These are phyloP conservation scores for Pteromalus puparum DNA, from an alignment of 1,140 invertebrate genomes.

Conservation along the genomic window DNA sequence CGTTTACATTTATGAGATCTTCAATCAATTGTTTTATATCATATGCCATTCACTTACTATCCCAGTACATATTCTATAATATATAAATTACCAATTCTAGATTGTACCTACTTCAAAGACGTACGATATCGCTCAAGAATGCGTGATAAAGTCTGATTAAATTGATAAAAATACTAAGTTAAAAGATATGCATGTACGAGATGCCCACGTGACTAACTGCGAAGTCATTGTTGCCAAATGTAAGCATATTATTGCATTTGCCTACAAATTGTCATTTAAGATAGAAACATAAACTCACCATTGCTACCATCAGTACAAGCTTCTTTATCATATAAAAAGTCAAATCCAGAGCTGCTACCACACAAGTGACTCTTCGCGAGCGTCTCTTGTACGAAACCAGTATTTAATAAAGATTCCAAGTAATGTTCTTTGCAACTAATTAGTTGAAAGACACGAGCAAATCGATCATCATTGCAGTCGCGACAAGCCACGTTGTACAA, in stretches of 20 bases:
- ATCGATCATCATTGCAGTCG: conserved; percentile 81
- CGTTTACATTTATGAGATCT: not conserved
- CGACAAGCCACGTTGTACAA: conserved; percentile 83
- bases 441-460: conserved; percentile 80
- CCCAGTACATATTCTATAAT: too few species aligned
- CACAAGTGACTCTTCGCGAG: conserved; percentile 73
- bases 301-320: not conserved
- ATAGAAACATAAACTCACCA: not conserved
- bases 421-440: conserved; percentile 79
- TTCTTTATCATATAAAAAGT: not conserved
- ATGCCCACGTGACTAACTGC: too few species aligned
- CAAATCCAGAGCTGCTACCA: not conserved
- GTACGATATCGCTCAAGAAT: not conserved
- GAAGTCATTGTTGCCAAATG: too few species aligned
- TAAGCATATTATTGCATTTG: not conserved
- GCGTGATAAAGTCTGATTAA: not conserved
- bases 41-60: too few species aligned
- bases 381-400: conserved; percentile 76
- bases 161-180: not conserved
- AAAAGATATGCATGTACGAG: not conserved
- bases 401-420: conserved; percentile 76
- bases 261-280: not conserved
- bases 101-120: not conserved
- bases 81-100: not conserved
- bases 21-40: not conserved